Evolutionary conservation across 1,140 invertebrate genomes (phyloP), one percentile per base, ranked within the genome.

Genomic region (Laupala kohalensis): DNA sequence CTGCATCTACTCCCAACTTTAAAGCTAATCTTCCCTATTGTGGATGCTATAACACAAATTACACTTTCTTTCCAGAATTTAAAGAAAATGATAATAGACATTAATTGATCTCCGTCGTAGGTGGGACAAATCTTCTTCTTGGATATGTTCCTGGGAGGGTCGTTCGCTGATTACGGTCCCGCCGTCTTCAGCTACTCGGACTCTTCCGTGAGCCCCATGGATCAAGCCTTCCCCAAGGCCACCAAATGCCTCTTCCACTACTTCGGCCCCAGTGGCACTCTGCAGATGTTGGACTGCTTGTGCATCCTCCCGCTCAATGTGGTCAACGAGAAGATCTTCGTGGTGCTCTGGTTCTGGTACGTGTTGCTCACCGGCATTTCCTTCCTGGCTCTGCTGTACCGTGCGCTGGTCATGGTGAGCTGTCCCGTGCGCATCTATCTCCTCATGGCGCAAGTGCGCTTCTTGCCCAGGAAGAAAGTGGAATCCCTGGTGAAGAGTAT

Each of bases 221-320:
- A 65, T 23, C 19, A 19, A 76, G 81, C 85, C 73, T 95, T 90
- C 76, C 92, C 89, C 1, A 90, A 91, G 77, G 81, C 92, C n/a
- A 88, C 91, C n/a, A 93, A 92, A 80, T 94, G 92, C 77, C 85
- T 37, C 12, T 69, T 29, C 66, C 80, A 83, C 74, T 84, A 79
- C 53, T 82, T 76, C 62, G 81, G 81, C 6, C 67, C 79, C 4
- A 71, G 75, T 1, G 81, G 81, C 0, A 77, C 77, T 23, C 69
- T 76, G 5, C 77, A 81, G 64, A 76, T 64, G 0, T 80, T 83
- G 74, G 86, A 86, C 74, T 81, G 84, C 0, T 78, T 86, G 5
- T 87, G 86, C 76, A 78, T 87, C 19, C 76, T 87, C 13, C 82
- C 86, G 0, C 77, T 86, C 5, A 87, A 87, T 73, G 84, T 86